Base-by-base conservation (phyloP, 1,140 invertebrate genomes). In the Anthonomus grandis region DNA sequence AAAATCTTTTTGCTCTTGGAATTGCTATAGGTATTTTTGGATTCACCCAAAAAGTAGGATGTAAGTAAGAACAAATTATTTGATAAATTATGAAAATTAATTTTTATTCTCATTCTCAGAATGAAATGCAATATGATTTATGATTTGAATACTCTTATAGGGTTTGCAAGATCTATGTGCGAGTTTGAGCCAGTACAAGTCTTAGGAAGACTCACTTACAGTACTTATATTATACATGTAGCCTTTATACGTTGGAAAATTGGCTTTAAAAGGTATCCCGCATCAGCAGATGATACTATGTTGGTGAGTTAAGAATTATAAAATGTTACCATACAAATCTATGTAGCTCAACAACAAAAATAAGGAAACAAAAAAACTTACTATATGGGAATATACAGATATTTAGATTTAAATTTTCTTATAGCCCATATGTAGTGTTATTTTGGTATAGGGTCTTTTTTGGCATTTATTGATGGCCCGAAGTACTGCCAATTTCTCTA, bases 1-100 rank as follows among this genome's bases (percentile, higher is more conserved):
- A 63, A 62, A 65, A 58, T 46, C 45, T 65, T 5, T 66, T 66
- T 47, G 62, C 59, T 9, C 46, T 68, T 12, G 64, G 57, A 4
- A 48, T 65, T 24, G 62, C 48, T 24, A 55, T 69, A 25, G 55
- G 46, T 2, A 64, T 64, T 21, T 63, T 60, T 49, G 67, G 66
- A 27, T 58, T 65, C 21, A 63, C 58, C 8, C 48, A 55, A n/a
- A 61, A 62, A 56, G 50, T 67, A 23, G 67, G 67, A 39, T 58
- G 67, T 69, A 63, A 65, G 64, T 63, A 50, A 8, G 10, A 34
- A 27, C 19, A 3, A 12, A 46, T 12, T 27, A 27, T n/a, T 3
- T 47, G 13, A 12, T 34, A 27, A 12, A 10, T 23, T 21, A 4
- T 22, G 17, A 49, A 51, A 23, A 0, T 21, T 36, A 47, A 48